Evolutionary conservation across 2,797 vertebrate genomes (phyloP), one percentile per base, ranked within the genome.

Genomic region (Peromyscus melanophrys): DNA sequence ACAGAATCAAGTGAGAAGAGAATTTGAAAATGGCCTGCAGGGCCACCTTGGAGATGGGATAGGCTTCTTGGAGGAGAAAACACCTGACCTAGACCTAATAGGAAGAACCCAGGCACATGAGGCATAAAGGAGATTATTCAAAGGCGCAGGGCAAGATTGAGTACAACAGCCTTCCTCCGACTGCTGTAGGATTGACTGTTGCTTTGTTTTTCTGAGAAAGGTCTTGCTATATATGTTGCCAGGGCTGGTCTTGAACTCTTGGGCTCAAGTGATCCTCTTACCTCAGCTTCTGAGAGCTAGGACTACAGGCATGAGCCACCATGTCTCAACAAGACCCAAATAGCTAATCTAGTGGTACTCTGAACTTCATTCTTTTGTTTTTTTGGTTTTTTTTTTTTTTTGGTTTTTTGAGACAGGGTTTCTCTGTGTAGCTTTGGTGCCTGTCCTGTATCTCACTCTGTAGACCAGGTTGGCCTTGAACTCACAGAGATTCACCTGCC

Each of bases 111-210:
- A 40, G 6, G 59, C 13, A 27, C 6, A 52, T 9, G 63, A 83
- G 94, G 55, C n/a, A 23, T 40, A 21, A 63, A 57, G 7, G 52
- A 75, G 31, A 27, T 12, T 69, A 57, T 43, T 52, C 43, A 40
- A 25, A 78, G 89, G 55, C 17, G 29, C 55, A 59, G 57, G 52
- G 65, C 67, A 89, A 52, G 80, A 81, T 37, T 4, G 19, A 90
- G 23, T 43, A 27, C 34, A 81, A 81, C 78, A 34, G 71, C 57
- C 85, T 89, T 91, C 76, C 57, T 89, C 91, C 82, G 73, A 40
- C 49, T 9, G 11, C 1, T 75, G 27, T 27, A 17, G 21, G 55
- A 23, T 1, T 90, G n/a, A n/a, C 27, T 73, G n/a, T 21, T 40
- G 49, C 37, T 67, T 31, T 92, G 40, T 73, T 43, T 82, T 89